Evolutionary conservation across 2,888 invertebrate species (phyloP).

Genomic region (Lasioglossum pauxillum): DNA sequence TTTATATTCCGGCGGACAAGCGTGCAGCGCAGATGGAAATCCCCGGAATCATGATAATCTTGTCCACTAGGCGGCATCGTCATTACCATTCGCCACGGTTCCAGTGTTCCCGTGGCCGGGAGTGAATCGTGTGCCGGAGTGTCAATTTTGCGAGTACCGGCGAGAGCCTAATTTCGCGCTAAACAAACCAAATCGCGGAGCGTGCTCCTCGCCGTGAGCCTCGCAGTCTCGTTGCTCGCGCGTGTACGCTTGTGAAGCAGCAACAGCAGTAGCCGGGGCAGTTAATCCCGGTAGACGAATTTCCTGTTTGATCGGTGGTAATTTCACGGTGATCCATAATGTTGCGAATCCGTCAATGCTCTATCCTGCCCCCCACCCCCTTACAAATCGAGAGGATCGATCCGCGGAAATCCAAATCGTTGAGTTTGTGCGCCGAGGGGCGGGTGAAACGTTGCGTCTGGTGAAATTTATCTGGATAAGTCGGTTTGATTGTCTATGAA

Average conservation of each 20-base stretch:
- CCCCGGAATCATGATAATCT: conserved; percentile 10
- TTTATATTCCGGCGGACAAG: background rate
- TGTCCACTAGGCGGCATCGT: background rate
- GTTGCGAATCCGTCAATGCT: conserved; percentile 13
- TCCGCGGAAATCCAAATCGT: conserved; percentile 36
- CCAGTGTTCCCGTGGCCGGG: background rate
- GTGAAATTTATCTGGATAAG: conserved; percentile 41
- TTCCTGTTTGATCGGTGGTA: conserved; percentile 45
- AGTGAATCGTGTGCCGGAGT: background rate
- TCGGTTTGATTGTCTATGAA: background rate
- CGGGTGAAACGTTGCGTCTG: background rate
- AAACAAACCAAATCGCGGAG: conserved; percentile 8
- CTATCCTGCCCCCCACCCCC: background rate
- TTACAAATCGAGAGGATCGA: conserved; percentile 13
- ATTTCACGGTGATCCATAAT: conserved; percentile 50
- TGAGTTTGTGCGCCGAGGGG: background rate
- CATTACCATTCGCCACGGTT: background rate
- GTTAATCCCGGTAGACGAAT: conserved; percentile 45
- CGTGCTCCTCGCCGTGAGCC: background rate
- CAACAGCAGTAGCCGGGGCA: background rate
- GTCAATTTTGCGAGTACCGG: conserved; percentile 23
- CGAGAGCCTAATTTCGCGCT: conserved; percentile 38
- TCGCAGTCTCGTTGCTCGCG: background rate
- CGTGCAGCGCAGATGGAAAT: background rate
- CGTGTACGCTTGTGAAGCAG: conserved; percentile 14